Evolutionary conservation across 2,113 vertebrate genomes (phyloP).

Genomic region (Oreochromis niloticus): DNA sequence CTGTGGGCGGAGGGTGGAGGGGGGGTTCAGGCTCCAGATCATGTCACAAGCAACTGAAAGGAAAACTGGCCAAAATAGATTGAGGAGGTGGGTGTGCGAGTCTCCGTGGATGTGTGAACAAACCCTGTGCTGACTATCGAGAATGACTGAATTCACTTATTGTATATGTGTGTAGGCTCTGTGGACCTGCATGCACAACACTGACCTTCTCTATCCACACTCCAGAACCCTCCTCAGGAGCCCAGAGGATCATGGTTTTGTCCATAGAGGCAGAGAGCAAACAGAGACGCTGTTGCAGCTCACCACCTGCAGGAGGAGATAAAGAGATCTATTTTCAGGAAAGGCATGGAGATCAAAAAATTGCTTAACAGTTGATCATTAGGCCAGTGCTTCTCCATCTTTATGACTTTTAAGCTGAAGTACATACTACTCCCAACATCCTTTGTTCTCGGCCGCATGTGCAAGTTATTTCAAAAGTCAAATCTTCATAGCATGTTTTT

Average conservation of each 20-base stretch:
- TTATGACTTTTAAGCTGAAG: not conserved
- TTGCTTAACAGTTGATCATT: not conserved
- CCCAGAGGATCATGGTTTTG: slow-evolving; percentile 97
- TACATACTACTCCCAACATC: not conserved
- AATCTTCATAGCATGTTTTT: not conserved
- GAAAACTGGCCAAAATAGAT: not conserved
- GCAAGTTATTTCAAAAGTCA: not conserved
- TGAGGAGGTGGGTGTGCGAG: not conserved
- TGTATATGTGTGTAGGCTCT: not conserved
- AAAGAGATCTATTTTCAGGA: not conserved
- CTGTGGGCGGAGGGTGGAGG: not conserved
- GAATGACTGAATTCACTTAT: not conserved
- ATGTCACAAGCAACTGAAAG: slow-evolving; percentile 22
- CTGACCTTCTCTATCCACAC: slow-evolving; percentile 94
- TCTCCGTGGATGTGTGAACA: not conserved
- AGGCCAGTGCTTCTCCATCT: not conserved
- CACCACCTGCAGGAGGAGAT: slow-evolving; percentile 78
- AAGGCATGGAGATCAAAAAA: not conserved
- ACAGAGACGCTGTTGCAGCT: slow-evolving; percentile 80
- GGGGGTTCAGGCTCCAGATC: not conserved
- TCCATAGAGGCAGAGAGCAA: slow-evolving; percentile 95
- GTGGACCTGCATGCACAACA: not conserved
- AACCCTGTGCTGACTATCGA: not conserved
- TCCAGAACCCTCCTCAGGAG: slow-evolving; percentile 89
- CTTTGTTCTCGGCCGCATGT: not conserved